Percentiles rank a stretch among this genome's conserved stretches.
Evolutionary conservation across 2,888 invertebrate genomes (phyloP).

Genomic region (Rhimphoctona megacephalus): DNA sequence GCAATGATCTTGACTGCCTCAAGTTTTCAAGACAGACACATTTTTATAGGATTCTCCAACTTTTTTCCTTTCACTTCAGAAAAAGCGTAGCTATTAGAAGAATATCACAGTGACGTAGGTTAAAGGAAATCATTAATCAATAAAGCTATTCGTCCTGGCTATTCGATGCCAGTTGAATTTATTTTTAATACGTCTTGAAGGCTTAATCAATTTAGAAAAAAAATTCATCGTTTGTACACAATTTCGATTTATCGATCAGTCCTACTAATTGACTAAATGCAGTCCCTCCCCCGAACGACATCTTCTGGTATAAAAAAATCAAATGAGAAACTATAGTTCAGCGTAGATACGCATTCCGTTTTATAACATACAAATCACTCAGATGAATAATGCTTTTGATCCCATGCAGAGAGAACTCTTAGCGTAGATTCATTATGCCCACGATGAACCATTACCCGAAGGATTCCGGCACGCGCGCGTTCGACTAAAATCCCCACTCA

Average conservation of each 20-base stretch:
- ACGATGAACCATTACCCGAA: constrained; percentile 58
- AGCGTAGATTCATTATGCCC: constrained; percentile 24
- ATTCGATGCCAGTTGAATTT: neutral
- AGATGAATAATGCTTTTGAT: constrained; percentile 69
- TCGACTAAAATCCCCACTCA: constrained; percentile 28
- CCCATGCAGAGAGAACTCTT: constrained; percentile 37
- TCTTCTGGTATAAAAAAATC: constrained; percentile 40
- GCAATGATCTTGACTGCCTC: neutral
- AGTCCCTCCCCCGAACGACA: constrained; percentile 33
- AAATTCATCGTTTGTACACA: neutral
- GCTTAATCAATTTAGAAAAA: neutral
- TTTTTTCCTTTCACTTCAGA: neutral
- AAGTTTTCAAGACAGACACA: neutral
- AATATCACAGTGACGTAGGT: neutral
- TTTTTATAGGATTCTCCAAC: neutral
- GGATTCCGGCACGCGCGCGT: constrained; percentile 54
- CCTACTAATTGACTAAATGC: constrained; percentile 13
- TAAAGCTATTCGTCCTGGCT: neutral
- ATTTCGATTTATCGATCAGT: constrained; percentile 26
- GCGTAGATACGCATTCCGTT: constrained; percentile 45
- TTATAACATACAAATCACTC: constrained; percentile 69
- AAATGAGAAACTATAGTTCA: constrained; percentile 37
- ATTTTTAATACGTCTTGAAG: constrained; percentile 1
- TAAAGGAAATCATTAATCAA: neutral
- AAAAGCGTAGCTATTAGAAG: neutral